Conservation (phyloP, 53 echinoderm and acorn worm species). For the Luidia sarsii region DNA sequence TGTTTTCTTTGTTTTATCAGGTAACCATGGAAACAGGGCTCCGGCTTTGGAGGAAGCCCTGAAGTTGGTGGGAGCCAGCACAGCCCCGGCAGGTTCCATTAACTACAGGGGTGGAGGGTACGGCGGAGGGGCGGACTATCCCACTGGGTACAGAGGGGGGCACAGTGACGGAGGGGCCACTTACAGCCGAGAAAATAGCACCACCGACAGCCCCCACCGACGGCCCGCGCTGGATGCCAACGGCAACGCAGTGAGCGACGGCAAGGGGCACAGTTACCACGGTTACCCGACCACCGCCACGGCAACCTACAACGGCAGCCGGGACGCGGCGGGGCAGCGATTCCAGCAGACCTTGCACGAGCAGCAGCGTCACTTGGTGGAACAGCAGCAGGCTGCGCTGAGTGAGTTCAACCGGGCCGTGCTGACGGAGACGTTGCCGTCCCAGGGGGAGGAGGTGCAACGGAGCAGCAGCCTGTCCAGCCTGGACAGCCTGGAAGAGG, state of each 20-base stretch:
- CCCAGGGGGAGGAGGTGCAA: slow-evolving; percentile 54
- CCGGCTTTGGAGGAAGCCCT: slow-evolving; percentile 91
- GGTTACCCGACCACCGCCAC: slow-evolving; percentile 66
- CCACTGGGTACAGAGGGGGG: slow-evolving; percentile 47
- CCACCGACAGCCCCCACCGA: not conserved
- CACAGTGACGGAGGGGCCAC: slow-evolving; percentile 33
- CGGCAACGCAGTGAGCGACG: slow-evolving; percentile 54
- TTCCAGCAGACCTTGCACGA: slow-evolving; percentile 71
- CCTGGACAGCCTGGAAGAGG: slow-evolving; percentile 86
- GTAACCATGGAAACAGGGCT: slow-evolving; percentile 47
- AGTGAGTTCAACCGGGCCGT: slow-evolving; percentile 87
- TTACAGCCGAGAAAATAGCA: slow-evolving; percentile 2
- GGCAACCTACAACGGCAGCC: slow-evolving; percentile 17
- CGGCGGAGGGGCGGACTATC: slow-evolving; percentile 34
- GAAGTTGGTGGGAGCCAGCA: slow-evolving; percentile 70
- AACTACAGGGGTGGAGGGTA: slow-evolving; percentile 41
- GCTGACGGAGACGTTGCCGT: slow-evolving; percentile 60
- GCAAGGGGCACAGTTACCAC: slow-evolving; percentile 60
- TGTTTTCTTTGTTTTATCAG: slow-evolving; percentile 3
- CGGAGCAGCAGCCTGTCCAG: slow-evolving; percentile 82
- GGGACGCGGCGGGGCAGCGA: slow-evolving; percentile 20
- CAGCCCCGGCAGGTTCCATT: slow-evolving; percentile 47
- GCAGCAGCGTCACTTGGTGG: slow-evolving; percentile 80
- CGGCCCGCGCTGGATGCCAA: slow-evolving; percentile 59
- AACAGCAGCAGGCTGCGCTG: slow-evolving; percentile 87